Evolutionary conservation across 2,797 vertebrate genomes (phyloP).

Genomic region (Zalophus californianus): DNA sequence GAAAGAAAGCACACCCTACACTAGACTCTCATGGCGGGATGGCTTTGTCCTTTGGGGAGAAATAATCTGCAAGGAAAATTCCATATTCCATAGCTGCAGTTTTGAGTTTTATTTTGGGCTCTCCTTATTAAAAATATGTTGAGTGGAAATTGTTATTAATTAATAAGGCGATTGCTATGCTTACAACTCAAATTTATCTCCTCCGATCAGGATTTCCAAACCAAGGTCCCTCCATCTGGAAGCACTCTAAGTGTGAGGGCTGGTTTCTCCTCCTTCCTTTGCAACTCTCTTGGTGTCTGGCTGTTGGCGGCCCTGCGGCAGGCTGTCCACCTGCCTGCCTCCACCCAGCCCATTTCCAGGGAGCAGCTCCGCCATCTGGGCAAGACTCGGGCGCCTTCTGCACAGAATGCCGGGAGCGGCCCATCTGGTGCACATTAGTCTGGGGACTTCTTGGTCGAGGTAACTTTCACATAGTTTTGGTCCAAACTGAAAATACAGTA

Average conservation of each 20-base stretch:
- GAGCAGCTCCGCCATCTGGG: neutral
- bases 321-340: neutral
- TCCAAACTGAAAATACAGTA: slow-evolving; percentile 67
- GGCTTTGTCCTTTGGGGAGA: neutral
- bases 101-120: neutral
- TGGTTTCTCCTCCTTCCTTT: neutral
- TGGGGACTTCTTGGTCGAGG: neutral
- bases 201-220: neutral
- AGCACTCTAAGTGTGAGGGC: neutral
- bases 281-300: neutral
- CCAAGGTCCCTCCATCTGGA: neutral
- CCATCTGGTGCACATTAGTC: slow-evolving; percentile 41
- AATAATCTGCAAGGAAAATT: slow-evolving; percentile 6
- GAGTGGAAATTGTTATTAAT: neutral
- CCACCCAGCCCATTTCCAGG: neutral
- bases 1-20: neutral
- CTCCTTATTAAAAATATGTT: neutral
- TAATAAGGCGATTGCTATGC: neutral
- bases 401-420: neutral
- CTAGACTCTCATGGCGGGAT: neutral
- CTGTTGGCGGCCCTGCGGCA: fast-evolving
- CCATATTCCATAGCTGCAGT: neutral
- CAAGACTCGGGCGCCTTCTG: neutral
- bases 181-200: neutral
- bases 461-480: slow-evolving; percentile 54